Evolutionary conservation across 2,797 vertebrate species (phyloP).

Genomic region (Mergus octosetaceus): DNA sequence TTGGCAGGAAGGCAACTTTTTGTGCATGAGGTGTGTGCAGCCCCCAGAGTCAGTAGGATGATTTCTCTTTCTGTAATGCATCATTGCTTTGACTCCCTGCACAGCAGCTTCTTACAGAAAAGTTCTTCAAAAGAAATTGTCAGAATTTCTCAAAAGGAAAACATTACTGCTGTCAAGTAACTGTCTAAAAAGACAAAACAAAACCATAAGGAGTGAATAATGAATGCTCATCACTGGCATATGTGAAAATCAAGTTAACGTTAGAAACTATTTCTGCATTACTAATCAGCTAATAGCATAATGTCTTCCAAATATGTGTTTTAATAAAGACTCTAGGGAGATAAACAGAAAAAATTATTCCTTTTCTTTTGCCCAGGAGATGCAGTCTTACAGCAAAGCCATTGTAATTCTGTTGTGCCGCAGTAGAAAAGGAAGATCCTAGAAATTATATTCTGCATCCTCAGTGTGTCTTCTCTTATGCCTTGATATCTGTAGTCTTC

Average conservation of each 20-base stretch:
- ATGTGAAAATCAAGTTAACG: constrained; percentile 37
- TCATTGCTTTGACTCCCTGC: neutral
- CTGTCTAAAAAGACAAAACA: constrained; percentile 42
- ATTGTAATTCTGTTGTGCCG: neutral
- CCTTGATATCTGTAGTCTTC: neutral
- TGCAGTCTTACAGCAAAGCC: neutral
- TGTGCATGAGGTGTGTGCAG: neutral
- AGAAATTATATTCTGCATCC: neutral
- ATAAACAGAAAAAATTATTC: constrained; percentile 52
- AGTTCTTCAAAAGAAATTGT: constrained; percentile 40
- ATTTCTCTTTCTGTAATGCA: neutral
- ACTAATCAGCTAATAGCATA: constrained; percentile 61
- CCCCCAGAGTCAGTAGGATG: neutral
- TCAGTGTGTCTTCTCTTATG: neutral
- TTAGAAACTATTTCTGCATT: constrained; percentile 56
- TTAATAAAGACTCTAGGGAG: constrained; percentile 60
- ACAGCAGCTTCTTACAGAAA: neutral
- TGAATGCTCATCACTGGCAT: constrained; percentile 19
- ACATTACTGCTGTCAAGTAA: constrained; percentile 22
- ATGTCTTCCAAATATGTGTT: constrained; percentile 25
- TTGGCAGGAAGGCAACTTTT: neutral
- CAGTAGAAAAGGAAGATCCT: neutral
- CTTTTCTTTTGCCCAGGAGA: constrained; percentile 39
- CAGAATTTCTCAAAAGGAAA: constrained; percentile 53
- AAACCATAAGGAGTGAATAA: constrained; percentile 58